phyloP scores from a whole-genome alignment of 2,113 vertebrate genomes.

The Rhinichthys klamathensis region DNA sequence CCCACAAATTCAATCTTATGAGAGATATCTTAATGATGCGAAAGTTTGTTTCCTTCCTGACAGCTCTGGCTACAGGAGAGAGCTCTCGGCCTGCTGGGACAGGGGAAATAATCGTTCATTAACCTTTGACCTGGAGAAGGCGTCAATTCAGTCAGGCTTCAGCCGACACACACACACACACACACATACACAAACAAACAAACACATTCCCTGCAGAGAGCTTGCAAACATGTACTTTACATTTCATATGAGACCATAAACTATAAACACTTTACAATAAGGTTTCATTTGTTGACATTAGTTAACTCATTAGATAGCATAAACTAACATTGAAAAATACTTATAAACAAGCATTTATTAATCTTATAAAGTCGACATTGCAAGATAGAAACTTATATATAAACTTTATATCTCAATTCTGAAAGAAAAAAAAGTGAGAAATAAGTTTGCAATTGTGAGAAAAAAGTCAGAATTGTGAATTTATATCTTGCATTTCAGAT shows the following conservation, averaged over 20 bases:
- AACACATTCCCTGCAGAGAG: slow-evolving; percentile 43
- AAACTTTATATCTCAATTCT: too few species aligned
- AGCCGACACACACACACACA: slow-evolving; percentile 24
- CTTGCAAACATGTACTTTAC: slow-evolving; percentile 66
- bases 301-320: too few species aligned
- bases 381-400: too few species aligned
- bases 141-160: slow-evolving; percentile 65
- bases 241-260: not conserved
- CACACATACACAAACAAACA: slow-evolving; percentile 28
- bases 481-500: too few species aligned
- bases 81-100: slow-evolving; percentile 69
- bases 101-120: slow-evolving; percentile 78
- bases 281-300: too few species aligned
- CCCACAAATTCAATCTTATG: slow-evolving; percentile 54
- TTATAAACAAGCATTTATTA: too few species aligned
- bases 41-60: slow-evolving; percentile 76
- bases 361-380: too few species aligned
- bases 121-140: slow-evolving; percentile 75
- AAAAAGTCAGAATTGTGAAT: too few species aligned
- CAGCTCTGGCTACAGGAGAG: slow-evolving; percentile 69
- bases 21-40: slow-evolving; percentile 67
- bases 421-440: too few species aligned
- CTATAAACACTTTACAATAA: too few species aligned
- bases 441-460: too few species aligned
- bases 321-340: too few species aligned